Conservation (phyloP, 2,113 vertebrate genomes). For the Sciurus niger region DNA sequence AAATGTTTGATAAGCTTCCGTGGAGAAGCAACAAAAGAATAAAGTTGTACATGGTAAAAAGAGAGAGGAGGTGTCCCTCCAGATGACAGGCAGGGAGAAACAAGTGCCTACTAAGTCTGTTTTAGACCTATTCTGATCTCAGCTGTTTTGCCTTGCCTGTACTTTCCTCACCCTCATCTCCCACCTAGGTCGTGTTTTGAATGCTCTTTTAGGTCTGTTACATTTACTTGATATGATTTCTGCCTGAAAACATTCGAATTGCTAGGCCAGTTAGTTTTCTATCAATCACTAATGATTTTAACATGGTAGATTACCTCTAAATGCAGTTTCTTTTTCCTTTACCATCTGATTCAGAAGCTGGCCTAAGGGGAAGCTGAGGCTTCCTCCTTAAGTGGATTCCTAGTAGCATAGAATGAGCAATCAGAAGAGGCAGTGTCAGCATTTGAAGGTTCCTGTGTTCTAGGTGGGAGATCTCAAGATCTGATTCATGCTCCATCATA, state of each 20-base stretch:
- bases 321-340: not conserved
- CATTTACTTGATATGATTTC: not conserved
- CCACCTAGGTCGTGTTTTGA: not conserved
- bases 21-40: not conserved
- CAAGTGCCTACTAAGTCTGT: not conserved
- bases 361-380: not conserved
- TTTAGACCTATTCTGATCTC: not conserved
- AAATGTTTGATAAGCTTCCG: not conserved
- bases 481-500: not conserved
- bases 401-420: not conserved
- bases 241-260: not conserved
- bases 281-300: constrained; percentile 3
- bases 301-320: not conserved
- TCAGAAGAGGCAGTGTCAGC: not conserved
- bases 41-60: not conserved
- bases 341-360: not conserved
- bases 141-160: not conserved
- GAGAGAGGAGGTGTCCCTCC: not conserved
- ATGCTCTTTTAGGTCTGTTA: not conserved
- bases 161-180: not conserved
- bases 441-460: not conserved
- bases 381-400: not conserved
- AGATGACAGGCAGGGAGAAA: not conserved
- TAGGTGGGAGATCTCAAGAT: not conserved
- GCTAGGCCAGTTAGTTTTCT: not conserved